Base-by-base conservation (phyloP, 2,113 vertebrate genomes). In the Brienomyrus brachyistius region DNA sequence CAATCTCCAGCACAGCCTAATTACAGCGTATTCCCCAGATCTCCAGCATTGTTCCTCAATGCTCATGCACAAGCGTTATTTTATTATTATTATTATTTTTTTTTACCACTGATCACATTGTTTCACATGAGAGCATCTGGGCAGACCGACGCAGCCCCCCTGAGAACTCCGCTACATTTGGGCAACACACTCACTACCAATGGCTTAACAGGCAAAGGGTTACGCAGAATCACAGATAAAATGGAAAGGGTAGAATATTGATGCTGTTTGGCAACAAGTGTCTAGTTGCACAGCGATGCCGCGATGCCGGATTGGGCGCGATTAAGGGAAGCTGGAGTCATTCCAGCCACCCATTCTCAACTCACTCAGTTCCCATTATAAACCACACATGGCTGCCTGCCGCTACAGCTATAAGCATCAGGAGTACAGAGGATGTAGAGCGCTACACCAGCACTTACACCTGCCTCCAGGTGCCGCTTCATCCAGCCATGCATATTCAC, bases 1-100 rank as follows among this genome's bases (percentile, higher is more conserved):
- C 94, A 96, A 92, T 93, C 94, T 92, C 92, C 95, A 90, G 88
- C 54, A 51, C 90, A 35, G 83, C 50, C 43, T 92, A 91, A 93
- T 91, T 91, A 87, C 89, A 89, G 90, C 87, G 31, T 89, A 19
- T 13, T 43, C 54, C 40, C 11, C 56, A 23, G 87, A 47, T 45
- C 35, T 11, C 15, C 19, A 0, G 5, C 56, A 45, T 88, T 43
- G 54, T 88, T 51, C 11, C 19, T 66, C 54, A 1, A 2, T 27
- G 35, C 15, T 88, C 52, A 48, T n/a, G 56, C 54, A 6, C 1
- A 88, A 43, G 35, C 19, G 15, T 47, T 40, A 8, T 87, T 13
- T 21, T 15, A 70, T 70, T 70, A n/a, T 31, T 70, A 70, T 70
- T 70, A 2, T 23, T 62, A 5, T 54, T 35, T 51, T n/a, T 27